phyloP scores from a whole-genome alignment of 2,113 vertebrate species.

The Parotia lawesii region DNA sequence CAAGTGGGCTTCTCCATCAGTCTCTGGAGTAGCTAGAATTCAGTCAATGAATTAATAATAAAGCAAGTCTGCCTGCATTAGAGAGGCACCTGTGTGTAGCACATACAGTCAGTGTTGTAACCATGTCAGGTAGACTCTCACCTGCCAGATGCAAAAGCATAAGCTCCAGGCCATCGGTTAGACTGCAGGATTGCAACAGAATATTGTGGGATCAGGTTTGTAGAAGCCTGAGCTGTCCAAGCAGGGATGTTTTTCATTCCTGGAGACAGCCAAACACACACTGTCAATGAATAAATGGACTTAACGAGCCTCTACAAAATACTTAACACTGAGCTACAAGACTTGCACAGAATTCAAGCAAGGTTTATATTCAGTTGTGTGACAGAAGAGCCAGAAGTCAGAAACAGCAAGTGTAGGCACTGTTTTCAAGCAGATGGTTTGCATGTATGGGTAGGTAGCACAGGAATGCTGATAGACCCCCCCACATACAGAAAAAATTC shows the following conservation, averaged over 20 bases:
- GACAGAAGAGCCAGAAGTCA: not conserved
- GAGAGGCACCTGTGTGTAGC: not conserved
- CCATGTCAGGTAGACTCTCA: slow-evolving; percentile 57
- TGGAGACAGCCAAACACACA: slow-evolving; percentile 48
- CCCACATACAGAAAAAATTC: not conserved
- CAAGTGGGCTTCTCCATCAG: not conserved
- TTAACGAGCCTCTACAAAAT: not conserved
- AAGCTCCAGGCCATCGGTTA: slow-evolving; percentile 92
- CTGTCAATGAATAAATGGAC: not conserved
- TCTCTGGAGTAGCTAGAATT: not conserved
- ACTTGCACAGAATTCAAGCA: not conserved
- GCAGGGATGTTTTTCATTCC: slow-evolving; percentile 81
- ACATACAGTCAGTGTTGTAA: not conserved
- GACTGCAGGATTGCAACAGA: slow-evolving; percentile 84
- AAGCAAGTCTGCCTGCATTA: not conserved
- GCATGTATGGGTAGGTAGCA: not conserved
- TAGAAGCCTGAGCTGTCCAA: slow-evolving; percentile 82
- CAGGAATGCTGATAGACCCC: not conserved
- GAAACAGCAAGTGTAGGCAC: not conserved
- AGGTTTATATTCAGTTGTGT: not conserved
- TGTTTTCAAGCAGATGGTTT: not conserved
- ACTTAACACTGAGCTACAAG: not conserved
- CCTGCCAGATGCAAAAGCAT: slow-evolving; percentile 83
- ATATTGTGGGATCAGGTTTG: slow-evolving; percentile 79
- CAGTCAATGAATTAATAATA: not conserved